These are phyloP conservation scores for Mandrillus leucophaeus DNA, from an alignment of 2,113 vertebrate genomes.

Conservation along the genomic window DNA sequence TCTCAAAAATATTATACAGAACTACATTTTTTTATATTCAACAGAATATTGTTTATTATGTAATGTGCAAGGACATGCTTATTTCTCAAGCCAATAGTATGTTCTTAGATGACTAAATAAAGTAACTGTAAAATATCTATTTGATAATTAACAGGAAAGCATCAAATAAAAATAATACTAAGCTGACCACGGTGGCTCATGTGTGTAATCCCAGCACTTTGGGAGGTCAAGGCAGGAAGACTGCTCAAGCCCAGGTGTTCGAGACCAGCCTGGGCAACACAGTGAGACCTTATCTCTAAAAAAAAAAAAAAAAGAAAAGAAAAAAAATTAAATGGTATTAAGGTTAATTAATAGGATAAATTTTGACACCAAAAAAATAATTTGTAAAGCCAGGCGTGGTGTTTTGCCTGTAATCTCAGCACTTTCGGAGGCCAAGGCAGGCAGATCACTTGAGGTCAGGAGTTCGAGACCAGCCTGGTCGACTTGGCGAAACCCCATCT, in stretches of 20 bases:
- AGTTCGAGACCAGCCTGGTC: no score
- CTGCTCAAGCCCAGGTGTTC: no score
- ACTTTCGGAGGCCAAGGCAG: no score
- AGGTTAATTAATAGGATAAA: background rate
- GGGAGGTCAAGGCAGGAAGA: no score
- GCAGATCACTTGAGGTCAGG: no score
- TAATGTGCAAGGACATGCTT: background rate
- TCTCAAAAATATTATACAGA: constrained; percentile 15
- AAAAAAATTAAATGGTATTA: background rate
- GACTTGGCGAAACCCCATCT: no score
- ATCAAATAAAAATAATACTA: background rate
- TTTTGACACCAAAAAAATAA: constrained; percentile 27
- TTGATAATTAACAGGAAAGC: background rate
- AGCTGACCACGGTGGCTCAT: no score
- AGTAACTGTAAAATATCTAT: background rate
- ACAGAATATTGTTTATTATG: background rate
- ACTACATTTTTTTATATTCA: background rate
- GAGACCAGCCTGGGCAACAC: no score
- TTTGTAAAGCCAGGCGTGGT: background rate
- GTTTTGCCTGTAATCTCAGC: no score
- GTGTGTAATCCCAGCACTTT: no score
- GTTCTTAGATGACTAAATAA: background rate
- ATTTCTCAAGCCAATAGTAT: background rate
- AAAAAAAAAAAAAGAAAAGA: no score
- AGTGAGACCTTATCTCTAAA: no score